Conservation (phyloP, 2,888 invertebrate genomes). For the Fragum fragum region DNA sequence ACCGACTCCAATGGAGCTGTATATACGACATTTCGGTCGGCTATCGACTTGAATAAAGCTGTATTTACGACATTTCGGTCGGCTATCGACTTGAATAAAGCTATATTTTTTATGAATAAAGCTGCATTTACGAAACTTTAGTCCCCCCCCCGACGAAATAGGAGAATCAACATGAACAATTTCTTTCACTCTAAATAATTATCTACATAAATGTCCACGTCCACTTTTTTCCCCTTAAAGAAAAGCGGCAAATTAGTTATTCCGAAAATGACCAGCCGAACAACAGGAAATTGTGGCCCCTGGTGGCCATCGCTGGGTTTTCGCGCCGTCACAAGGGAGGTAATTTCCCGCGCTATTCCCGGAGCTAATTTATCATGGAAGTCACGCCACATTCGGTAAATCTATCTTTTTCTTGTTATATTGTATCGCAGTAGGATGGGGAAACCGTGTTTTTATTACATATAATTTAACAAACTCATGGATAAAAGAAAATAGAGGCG, state of each 20-base stretch:
- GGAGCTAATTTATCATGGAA: slow-evolving; percentile 77
- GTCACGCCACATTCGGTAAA: slow-evolving; percentile 74
- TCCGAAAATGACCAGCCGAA: slow-evolving; percentile 53
- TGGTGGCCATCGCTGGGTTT: slow-evolving; percentile 69
- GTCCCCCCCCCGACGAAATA: too few relatives aligned
- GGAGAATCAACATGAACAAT: neutral
- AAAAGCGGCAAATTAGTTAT: slow-evolving; percentile 34
- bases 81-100: too few relatives aligned
- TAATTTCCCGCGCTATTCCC: slow-evolving; percentile 68
- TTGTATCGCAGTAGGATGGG: slow-evolving; percentile 63
- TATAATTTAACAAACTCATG: too few relatives aligned
- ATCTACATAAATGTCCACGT: neutral
- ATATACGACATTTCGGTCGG: too few relatives aligned
- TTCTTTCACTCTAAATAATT: neutral
- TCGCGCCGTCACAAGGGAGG: slow-evolving; percentile 65
- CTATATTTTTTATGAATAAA: neutral
- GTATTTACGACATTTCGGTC: too few relatives aligned
- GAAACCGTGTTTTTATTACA: too few relatives aligned
- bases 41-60: too few relatives aligned
- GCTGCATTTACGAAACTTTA: neutral
- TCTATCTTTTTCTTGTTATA: slow-evolving; percentile 69
- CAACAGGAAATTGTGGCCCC: slow-evolving; percentile 70
- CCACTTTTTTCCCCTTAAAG: neutral
- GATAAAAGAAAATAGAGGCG: too few relatives aligned
- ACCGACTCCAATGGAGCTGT: too few relatives aligned